Evolutionary conservation across 2,888 invertebrate genomes (phyloP), one percentile per base, ranked within the genome.

Genomic region (Thumatha senex): DNA sequence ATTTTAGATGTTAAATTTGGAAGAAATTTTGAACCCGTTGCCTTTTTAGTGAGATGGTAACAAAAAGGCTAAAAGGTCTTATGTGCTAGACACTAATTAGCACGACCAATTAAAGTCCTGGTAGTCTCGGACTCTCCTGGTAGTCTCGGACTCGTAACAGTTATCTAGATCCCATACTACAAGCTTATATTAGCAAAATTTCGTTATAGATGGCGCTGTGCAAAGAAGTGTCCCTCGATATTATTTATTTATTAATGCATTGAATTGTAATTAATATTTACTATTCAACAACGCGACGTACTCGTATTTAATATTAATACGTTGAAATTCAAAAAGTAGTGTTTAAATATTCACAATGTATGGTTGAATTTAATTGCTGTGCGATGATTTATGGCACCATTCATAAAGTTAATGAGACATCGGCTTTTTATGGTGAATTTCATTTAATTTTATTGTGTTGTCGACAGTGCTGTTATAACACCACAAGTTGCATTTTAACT

Each of bases 341-440:
- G 44, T 44, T 35, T 11, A 44, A 44, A 35, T 29, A 35, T 44
- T 35, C 34, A 38, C 29, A 45, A 36, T 38, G 30, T 30, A 11
- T 13, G 4, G 14, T 36, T 29, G 4, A 10, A 12, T 18, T 45
- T 30, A 36, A 45, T 45, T 38, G 29, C 30, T 29, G 15, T 38
- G n/a, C 30, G n/a, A 45, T 45, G 45, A 45, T 30, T 15, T 13
- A 45, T 14, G 35, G 45, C 36, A n/a, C 36, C n/a, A 51, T 42
- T 34, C 12, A 33, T 40, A 29, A 38, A 24, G 14, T 38, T 43
- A 46, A 40, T 40, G 42, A 34, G 34, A 40, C 39, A 18, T 43
- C 15, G 18, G 29, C 8, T 47, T 38, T 46, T 51, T 36, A 60
- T 44, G 36, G 40, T 2, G 14, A 36, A 15, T 38, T 38, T 38